Evolutionary conservation across 2,888 invertebrate genomes (phyloP).

Genomic region (Leptogaster cylindrica): DNA sequence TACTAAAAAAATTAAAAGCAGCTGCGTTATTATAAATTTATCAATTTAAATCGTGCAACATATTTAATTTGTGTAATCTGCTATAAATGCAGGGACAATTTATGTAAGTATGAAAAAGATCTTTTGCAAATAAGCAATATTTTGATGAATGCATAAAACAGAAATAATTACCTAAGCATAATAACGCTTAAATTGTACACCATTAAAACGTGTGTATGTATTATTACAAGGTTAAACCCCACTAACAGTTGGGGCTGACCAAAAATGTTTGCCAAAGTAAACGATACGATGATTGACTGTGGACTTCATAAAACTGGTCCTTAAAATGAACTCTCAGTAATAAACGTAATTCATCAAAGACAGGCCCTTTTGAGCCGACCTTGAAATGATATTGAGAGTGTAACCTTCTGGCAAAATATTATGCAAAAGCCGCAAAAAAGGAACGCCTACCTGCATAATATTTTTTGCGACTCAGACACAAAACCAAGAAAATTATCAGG

Average conservation of each 20-base stretch:
- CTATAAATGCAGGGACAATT: too few species aligned
- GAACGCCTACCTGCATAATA: slow-evolving; percentile 10
- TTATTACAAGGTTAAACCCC: not conserved
- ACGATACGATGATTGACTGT: not conserved
- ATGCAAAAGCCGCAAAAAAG: slow-evolving; percentile 21
- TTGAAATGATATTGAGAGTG: slow-evolving; percentile 29
- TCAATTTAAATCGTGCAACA: too few species aligned
- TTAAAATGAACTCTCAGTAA: not conserved
- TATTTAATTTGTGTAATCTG: too few species aligned
- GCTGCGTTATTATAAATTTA: too few species aligned
- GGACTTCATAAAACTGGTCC: not conserved
- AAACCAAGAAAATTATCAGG: slow-evolving; percentile 6
- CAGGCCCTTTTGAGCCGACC: not conserved
- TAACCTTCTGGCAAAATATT: slow-evolving; percentile 21
- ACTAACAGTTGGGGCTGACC: not conserved
- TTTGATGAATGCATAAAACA: too few species aligned
- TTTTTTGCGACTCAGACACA: slow-evolving; percentile 13
- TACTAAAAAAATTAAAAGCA: too few species aligned
- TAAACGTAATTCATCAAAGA: slow-evolving; percentile 4
- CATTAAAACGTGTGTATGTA: not conserved
- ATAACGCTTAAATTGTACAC: not conserved
- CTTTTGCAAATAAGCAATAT: too few species aligned
- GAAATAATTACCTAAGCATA: not conserved
- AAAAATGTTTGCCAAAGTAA: not conserved
- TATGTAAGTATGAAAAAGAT: too few species aligned